A percentile compares a stretch with the other conserved stretches of the same genome.
Evolutionary conservation across 2,888 invertebrate genomes (phyloP).

Genomic region (Vesta saturnalis): DNA sequence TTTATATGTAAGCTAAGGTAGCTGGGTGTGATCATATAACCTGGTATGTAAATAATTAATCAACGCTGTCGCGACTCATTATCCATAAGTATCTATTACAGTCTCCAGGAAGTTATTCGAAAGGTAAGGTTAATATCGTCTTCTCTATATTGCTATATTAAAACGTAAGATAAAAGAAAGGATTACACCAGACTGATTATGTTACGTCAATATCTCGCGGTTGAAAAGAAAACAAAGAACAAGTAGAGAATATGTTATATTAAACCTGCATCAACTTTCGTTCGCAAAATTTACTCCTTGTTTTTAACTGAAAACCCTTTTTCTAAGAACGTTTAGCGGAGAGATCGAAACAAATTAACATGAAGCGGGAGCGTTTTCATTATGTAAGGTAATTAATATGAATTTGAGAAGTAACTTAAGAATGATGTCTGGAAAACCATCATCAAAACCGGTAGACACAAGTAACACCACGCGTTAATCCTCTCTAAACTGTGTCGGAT

Average conservation of each 20-base stretch:
- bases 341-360: too few species aligned
- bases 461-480: slow-evolving; percentile 26
- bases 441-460: slow-evolving; percentile 17
- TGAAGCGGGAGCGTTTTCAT: background rate
- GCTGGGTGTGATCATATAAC: slow-evolving; percentile 40
- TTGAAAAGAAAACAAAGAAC: background rate
- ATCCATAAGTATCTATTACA: slow-evolving; percentile 58
- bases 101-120: slow-evolving; percentile 58
- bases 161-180: background rate
- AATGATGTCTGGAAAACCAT: slow-evolving; percentile 1
- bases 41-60: slow-evolving; percentile 56
- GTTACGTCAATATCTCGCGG: slow-evolving; percentile 11
- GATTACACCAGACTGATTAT: slow-evolving; percentile 16
- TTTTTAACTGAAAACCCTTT: background rate
- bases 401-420: background rate
- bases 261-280: background rate
- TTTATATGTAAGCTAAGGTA: slow-evolving; percentile 26
- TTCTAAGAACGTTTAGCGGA: too few species aligned
- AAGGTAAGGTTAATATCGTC: slow-evolving; percentile 50
- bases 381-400: background rate
- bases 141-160: slow-evolving; percentile 28
- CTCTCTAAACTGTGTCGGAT: slow-evolving; percentile 32
- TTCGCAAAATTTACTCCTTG: background rate
- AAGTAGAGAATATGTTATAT: too few species aligned
- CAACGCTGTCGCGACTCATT: slow-evolving; percentile 56